These are phyloP conservation scores for Harpagoxenus sublaevis DNA, from an alignment of 2,888 invertebrate genomes.

Conservation along the genomic window DNA sequence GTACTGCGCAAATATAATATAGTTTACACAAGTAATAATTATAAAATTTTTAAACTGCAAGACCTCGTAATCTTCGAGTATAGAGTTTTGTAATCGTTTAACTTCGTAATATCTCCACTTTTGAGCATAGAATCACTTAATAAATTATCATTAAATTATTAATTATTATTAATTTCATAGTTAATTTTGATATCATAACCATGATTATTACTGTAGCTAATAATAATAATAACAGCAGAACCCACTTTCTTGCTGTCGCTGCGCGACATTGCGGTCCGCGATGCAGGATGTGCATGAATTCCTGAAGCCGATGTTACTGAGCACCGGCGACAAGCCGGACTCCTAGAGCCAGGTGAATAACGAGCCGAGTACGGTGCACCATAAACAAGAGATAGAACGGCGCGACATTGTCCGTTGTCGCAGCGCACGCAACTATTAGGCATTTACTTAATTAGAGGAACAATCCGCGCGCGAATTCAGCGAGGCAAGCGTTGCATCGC, in stretches of 20 bases:
- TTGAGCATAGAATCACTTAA: no score
- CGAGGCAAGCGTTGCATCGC: conserved; percentile 23
- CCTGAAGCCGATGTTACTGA: not conserved
- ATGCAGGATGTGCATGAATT: not conserved
- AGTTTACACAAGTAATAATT: no score
- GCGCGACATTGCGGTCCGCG: not conserved
- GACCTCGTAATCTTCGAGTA: no score
- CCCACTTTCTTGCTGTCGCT: not conserved
- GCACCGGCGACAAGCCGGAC: conserved; percentile 20
- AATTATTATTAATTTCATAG: no score
- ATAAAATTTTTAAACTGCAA: no score
- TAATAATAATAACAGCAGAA: not conserved
- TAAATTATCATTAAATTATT: no score
- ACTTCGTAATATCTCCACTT: no score
- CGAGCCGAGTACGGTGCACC: conserved; percentile 6
- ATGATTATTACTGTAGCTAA: not conserved
- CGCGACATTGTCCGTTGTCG: conserved; percentile 75
- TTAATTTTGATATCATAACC: not conserved
- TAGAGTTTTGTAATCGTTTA: no score
- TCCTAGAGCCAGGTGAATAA: conserved; percentile 22
- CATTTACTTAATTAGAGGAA: conserved; percentile 82
- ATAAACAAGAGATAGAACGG: conserved; percentile 68
- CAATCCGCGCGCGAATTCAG: conserved; percentile 24
- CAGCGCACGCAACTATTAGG: conserved; percentile 73
- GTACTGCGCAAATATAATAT: no score